Evolutionary conservation across 2,888 invertebrate species (phyloP).

Genomic region (Nomada flava): DNA sequence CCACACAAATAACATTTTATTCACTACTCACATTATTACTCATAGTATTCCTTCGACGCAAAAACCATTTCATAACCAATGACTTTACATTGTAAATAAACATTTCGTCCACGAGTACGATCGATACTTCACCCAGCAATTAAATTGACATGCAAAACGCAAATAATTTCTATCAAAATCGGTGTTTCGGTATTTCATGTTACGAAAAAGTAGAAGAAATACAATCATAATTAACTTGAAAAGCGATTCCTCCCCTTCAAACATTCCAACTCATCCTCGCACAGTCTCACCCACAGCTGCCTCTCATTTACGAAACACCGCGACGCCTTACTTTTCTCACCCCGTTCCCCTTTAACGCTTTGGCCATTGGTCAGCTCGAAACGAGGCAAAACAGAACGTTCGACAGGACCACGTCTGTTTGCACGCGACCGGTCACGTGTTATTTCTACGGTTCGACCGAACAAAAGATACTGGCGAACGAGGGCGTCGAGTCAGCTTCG

Average conservation of each 20-base stretch:
- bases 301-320: slow-evolving; percentile 21
- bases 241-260: not conserved
- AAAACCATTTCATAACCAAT: not conserved
- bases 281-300: not conserved
- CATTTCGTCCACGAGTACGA: not conserved
- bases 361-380: slow-evolving; percentile 14
- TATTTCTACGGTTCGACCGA: slow-evolving; percentile 29
- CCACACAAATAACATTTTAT: too few relatives aligned
- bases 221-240: too few relatives aligned
- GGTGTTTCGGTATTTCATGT: too few relatives aligned
- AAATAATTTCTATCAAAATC: too few relatives aligned
- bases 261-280: not conserved
- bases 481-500: slow-evolving; percentile 25
- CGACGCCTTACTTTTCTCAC: not conserved
- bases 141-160: too few relatives aligned
- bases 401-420: slow-evolving; percentile 26
- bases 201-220: not conserved
- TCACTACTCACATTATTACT: not conserved
- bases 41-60: too few relatives aligned
- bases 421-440: slow-evolving; percentile 14
- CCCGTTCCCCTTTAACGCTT: not conserved
- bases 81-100: not conserved
- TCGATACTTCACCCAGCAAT: not conserved
- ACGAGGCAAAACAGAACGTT: slow-evolving; percentile 20
- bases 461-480: slow-evolving; percentile 37